Percentiles rank a stretch among this genome's conserved stretches.
phyloP scores from a whole-genome alignment of 2,113 vertebrate species.

The Pan paniscus region DNA sequence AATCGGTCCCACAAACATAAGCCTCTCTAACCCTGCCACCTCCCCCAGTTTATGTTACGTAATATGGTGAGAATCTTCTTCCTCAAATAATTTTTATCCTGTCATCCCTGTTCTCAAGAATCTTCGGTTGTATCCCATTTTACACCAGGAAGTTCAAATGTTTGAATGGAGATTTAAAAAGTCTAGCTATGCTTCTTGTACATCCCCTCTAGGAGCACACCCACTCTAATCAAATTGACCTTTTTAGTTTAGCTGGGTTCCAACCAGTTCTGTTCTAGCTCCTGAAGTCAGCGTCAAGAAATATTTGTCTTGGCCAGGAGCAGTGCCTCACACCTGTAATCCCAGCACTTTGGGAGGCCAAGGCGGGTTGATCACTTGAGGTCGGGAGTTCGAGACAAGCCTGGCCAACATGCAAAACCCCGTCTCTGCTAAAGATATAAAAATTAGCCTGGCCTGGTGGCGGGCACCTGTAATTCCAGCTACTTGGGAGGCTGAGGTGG shows the following conservation, averaged over 20 bases:
- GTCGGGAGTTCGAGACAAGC: too few species aligned
- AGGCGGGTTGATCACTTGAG: too few species aligned
- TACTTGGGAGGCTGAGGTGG: too few species aligned
- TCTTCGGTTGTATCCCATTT: neutral
- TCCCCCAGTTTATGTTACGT: neutral
- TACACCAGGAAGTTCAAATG: neutral
- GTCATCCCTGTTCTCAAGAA: neutral
- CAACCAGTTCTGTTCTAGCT: neutral
- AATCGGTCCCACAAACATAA: neutral
- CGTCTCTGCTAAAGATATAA: too few species aligned
- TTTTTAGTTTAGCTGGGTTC: neutral
- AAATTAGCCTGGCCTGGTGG: too few species aligned
- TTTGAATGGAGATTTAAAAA: neutral
- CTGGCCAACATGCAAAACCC: too few species aligned
- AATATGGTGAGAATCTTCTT: neutral
- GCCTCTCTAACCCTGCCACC: neutral
- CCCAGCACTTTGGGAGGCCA: too few species aligned
- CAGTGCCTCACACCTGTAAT: too few species aligned
- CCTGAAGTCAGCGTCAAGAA: neutral
- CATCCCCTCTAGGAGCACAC: neutral
- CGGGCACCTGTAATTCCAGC: too few species aligned
- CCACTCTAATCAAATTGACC: neutral
- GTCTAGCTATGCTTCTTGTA: neutral
- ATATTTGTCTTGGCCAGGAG: neutral
- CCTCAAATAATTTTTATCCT: neutral